phyloP scores from a whole-genome alignment of 2,888 invertebrate species.

The Eilema caniola region DNA sequence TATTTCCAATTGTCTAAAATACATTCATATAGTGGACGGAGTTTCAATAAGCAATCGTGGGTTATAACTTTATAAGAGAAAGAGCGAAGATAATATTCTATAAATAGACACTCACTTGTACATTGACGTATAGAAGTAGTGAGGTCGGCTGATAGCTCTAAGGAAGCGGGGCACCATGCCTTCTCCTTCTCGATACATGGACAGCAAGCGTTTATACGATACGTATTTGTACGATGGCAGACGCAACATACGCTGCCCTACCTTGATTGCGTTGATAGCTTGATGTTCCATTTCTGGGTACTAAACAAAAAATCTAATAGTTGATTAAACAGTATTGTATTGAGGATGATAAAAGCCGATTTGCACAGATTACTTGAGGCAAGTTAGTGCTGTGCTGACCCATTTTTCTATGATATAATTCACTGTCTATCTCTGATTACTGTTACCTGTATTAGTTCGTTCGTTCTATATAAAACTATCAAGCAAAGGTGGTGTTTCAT shows the following conservation, averaged over 20 bases:
- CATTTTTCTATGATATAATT: no score
- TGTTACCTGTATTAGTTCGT: no score
- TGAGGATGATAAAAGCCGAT: not conserved
- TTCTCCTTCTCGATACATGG: conserved; percentile 75
- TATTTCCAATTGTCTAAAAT: no score
- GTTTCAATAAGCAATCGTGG: no score
- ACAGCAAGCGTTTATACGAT: conserved; percentile 74
- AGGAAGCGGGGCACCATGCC: conserved; percentile 79
- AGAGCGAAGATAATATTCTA: not conserved
- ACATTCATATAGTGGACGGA: no score
- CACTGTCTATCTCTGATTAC: no score
- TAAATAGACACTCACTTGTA: conserved; percentile 72
- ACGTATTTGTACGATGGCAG: conserved; percentile 74
- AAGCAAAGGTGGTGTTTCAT: no score
- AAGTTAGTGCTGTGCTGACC: not conserved
- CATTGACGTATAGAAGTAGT: conserved; percentile 79
- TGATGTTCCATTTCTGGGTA: conserved; percentile 62
- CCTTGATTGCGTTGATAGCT: conserved; percentile 73
- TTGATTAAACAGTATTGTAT: not conserved
- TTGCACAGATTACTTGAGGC: not conserved
- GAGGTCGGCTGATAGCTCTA: conserved; percentile 71
- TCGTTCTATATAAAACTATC: no score
- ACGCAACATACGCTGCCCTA: conserved; percentile 66
- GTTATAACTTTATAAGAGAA: no score
- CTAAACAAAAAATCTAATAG: conserved; percentile 23